Conservation (phyloP, 1,140 invertebrate species). For the Lepeophtheirus salmonis region DNA sequence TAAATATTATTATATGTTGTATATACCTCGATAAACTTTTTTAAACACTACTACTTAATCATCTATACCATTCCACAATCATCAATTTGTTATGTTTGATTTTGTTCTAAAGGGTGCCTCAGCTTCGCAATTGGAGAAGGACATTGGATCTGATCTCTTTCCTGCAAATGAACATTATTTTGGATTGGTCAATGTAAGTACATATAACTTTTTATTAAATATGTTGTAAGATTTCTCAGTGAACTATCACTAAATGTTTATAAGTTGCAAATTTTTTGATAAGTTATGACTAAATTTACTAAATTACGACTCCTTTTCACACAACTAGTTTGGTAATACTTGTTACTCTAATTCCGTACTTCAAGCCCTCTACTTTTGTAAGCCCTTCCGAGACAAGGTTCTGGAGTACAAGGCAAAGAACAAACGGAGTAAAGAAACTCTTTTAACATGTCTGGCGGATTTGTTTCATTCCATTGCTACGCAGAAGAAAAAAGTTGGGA, state of each 20-base stretch:
- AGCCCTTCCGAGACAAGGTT: constrained; percentile 94
- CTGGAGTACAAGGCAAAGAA: constrained; percentile 95
- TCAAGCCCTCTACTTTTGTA: constrained; percentile 97
- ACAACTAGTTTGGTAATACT: constrained; percentile 87
- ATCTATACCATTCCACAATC: too few species aligned
- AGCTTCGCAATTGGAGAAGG: constrained; percentile 89
- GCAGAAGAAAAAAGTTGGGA: constrained; percentile 98
- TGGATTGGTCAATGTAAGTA: constrained; percentile 88
- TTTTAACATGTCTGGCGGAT: constrained; percentile 91
- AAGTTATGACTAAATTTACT: neutral
- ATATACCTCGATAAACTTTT: too few species aligned
- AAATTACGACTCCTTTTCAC: constrained; percentile 1
- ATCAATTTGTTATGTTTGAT: constrained; percentile 14
- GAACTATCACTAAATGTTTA: too few species aligned
- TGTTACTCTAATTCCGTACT: constrained; percentile 99
- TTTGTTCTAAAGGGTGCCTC: constrained; percentile 63
- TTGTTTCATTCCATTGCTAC: constrained; percentile 97
- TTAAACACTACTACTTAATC: too few species aligned
- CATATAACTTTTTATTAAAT: neutral
- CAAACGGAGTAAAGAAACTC: constrained; percentile 89
- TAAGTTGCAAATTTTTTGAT: too few species aligned
- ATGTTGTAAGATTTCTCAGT: constrained; percentile 8
- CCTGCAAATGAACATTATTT: constrained; percentile 96
- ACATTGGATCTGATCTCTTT: constrained; percentile 91
- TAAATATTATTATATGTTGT: too few species aligned